Evolutionary conservation across 2,797 vertebrate species (phyloP), one percentile per base, ranked within the genome.

Genomic region (Lates japonicus): DNA sequence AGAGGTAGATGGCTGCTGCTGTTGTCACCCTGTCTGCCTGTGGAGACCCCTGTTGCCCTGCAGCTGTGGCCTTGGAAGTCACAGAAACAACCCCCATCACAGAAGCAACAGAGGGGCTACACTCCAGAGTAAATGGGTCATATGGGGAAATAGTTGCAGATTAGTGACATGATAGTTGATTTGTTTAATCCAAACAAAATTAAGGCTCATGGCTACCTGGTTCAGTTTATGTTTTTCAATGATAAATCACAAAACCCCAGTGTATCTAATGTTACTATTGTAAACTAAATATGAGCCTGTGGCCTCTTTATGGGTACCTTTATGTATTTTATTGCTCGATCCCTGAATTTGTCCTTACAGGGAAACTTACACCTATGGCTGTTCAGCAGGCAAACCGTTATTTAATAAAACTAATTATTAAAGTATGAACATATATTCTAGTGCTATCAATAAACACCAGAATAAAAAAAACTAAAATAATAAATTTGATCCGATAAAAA

Each of bases 31-130:
- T 60, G 6, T 76, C 48, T 2, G 1, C 11, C 22, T 49, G 66
- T 70, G 25, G 57, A 78, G 57, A 74, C 10, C 1, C 7, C 20
- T 58, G 54, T 22, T 64, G 25, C 25, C 25, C 25, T 29, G 75
- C 88, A 81, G 69, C 85, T 87, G 83, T 29, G 25, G 25, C 60
- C 70, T 0, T 66, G 69, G 48, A 64, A 55, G 70, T 48, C 20
- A 59, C 59, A 51, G 42, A 59, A 67, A 8, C n/a, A 54, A 65
- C 25, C 25, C 25, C 25, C 59, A 72, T 48, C 20, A 59, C 59
- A 51, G 42, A 59, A 67, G 8, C n/a, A 54, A 65, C 25, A 65
- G 22, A 49, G 55, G 8, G 25, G 20, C 52, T 35, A 14, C 51
- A 68, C 41, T 58, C 44, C 51, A 3, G 29, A 59, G 20, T 4